Conservation (phyloP, 1,140 invertebrate species). For the Lepidurus couesii region DNA sequence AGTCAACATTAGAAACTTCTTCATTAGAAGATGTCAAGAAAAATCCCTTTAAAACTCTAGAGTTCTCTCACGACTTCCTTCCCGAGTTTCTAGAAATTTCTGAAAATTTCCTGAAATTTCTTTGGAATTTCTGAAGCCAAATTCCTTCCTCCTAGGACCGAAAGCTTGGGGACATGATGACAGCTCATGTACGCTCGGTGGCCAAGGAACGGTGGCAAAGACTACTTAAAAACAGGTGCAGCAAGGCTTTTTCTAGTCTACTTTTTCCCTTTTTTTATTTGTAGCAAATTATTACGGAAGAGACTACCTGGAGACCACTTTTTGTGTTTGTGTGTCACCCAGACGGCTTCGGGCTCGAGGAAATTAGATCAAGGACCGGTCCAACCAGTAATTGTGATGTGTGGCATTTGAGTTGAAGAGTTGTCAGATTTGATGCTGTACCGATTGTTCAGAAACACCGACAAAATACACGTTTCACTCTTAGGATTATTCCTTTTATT, state of each 20-base stretch:
- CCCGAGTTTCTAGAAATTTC: too few species aligned
- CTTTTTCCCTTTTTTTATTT: background rate
- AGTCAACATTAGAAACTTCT: too few species aligned
- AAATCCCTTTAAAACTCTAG: too few species aligned
- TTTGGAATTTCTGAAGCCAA: too few species aligned
- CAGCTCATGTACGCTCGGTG: background rate
- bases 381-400: background rate
- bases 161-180: background rate
- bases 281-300: background rate
- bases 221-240: slow-evolving; percentile 9
- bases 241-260: background rate
- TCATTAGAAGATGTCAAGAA: too few species aligned
- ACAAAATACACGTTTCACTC: background rate
- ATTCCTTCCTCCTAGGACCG: too few species aligned
- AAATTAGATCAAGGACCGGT: slow-evolving; percentile 14
- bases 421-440: background rate
- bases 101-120: too few species aligned
- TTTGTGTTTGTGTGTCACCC: background rate
- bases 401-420: slow-evolving; percentile 6
- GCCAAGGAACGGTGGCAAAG: background rate
- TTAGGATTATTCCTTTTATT: background rate
- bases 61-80: too few species aligned
- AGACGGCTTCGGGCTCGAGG: background rate
- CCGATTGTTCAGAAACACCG: background rate
- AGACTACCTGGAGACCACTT: slow-evolving; percentile 18